Percentiles rank a stretch among this genome's conserved stretches.
Conservation (phyloP, 2,113 vertebrate species). For the Chrysemys picta region DNA sequence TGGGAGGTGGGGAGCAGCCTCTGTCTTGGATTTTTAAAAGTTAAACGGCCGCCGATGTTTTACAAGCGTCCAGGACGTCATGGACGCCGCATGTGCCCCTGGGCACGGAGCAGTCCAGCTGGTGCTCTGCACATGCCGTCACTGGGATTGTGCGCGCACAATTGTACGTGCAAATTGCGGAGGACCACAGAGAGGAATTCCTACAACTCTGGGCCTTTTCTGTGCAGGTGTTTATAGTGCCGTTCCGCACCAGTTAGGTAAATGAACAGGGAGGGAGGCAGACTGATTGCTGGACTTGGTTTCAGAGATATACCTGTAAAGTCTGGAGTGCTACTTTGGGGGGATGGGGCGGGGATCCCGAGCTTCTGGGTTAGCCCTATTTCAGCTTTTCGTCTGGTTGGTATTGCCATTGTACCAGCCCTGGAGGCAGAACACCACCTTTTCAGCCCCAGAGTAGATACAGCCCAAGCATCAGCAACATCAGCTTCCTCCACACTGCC, state of each 20-base stretch:
- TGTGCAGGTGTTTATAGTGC: not conserved
- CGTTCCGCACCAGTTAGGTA: not conserved
- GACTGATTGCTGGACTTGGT: not conserved
- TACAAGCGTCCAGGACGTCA: not conserved
- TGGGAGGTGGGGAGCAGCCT: not conserved
- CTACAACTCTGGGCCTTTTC: not conserved
- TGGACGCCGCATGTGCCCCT: not conserved
- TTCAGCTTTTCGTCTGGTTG: not conserved
- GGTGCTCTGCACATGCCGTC: too few species aligned
- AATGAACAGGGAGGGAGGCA: not conserved
- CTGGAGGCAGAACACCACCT: not conserved
- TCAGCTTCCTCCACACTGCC: not conserved
- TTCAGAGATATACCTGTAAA: not conserved
- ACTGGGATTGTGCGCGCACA: too few species aligned
- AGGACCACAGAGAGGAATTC: not conserved
- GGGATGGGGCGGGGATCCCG: not conserved
- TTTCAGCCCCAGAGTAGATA: not conserved
- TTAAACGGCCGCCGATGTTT: not conserved
- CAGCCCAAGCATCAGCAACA: not conserved
- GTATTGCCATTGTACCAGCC: not conserved
- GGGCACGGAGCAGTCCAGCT: too few species aligned
- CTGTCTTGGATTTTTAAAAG: not conserved
- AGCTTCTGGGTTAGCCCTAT: not conserved
- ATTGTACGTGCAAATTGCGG: too few species aligned
- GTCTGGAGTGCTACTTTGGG: not conserved